Percentiles rank a stretch among this genome's conserved stretches.
phyloP scores from a whole-genome alignment of 2,113 vertebrate genomes.

The Spheniscus mendiculus region DNA sequence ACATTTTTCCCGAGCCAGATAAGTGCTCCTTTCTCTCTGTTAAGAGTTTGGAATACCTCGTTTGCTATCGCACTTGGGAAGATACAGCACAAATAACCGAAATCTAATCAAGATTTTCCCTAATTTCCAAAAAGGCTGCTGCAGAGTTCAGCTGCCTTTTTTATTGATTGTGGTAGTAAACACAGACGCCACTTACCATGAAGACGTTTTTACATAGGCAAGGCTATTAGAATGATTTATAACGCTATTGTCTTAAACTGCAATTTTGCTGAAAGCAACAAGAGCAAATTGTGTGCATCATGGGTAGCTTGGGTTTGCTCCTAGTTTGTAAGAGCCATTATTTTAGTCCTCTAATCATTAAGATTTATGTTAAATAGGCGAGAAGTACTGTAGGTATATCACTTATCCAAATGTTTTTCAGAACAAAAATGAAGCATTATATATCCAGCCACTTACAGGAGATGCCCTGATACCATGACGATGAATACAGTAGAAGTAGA shows the following conservation, averaged over 20 bases:
- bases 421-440: not conserved
- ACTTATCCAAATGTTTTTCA: not conserved
- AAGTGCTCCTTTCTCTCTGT: not conserved
- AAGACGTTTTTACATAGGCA: not conserved
- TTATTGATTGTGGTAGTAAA: slow-evolving; percentile 12
- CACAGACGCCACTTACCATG: not conserved
- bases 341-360: not conserved
- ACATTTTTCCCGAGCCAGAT: not conserved
- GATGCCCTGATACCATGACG: not conserved
- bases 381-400: not conserved
- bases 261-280: slow-evolving; percentile 29
- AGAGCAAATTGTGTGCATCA: not conserved
- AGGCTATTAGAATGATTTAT: slow-evolving; percentile 52
- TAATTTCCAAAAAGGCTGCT: slow-evolving; percentile 15
- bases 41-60: not conserved
- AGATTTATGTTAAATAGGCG: not conserved
- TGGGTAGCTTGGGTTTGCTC: not conserved
- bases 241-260: not conserved
- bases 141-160: slow-evolving; percentile 24
- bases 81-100: not conserved
- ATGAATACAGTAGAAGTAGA: not conserved
- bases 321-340: not conserved
- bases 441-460: not conserved
- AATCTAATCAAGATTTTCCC: slow-evolving; percentile 36
- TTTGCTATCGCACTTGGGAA: not conserved